phyloP scores from a whole-genome alignment of 2,888 invertebrate species.

The Idaea straminata region DNA sequence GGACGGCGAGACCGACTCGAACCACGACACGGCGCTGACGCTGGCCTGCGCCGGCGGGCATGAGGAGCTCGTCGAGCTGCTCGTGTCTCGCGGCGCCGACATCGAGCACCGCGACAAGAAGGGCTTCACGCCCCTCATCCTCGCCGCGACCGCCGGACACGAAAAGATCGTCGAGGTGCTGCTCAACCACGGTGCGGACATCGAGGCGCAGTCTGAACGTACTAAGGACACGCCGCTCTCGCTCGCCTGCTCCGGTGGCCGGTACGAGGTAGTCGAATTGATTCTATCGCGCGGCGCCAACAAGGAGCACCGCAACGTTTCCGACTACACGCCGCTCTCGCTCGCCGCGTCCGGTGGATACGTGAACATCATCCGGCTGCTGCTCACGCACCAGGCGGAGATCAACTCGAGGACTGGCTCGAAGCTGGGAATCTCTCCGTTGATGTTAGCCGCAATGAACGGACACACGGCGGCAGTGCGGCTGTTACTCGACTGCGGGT shows the following conservation, averaged over 20 bases:
- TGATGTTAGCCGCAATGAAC: conserved; percentile 99
- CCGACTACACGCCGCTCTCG: conserved; percentile 99
- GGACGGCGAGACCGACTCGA: conserved; percentile 98
- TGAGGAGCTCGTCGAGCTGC: conserved; percentile 95
- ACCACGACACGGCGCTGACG: conserved; percentile 98
- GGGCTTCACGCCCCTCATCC: conserved; percentile 97
- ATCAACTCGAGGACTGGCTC: conserved; percentile 98
- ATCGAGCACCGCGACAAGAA: conserved; percentile 99
- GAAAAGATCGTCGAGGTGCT: conserved; percentile 93
- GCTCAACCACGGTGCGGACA: conserved; percentile 95
- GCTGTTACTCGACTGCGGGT: conserved; percentile 96
- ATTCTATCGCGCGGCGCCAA: conserved; percentile 94
- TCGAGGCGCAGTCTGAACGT: conserved; percentile 99
- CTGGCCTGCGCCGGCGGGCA: conserved; percentile 98
- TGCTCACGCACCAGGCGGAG: conserved; percentile 96
- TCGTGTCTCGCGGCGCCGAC: conserved; percentile 95
- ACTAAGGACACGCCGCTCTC: conserved; percentile 99
- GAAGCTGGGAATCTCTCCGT: conserved; percentile 98
- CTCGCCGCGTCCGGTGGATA: conserved; percentile 99
- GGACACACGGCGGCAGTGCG: conserved; percentile 94
- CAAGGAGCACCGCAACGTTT: conserved; percentile 98
- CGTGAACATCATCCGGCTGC: conserved; percentile 97
- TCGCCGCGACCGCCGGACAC: conserved; percentile 96
- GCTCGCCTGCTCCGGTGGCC: conserved; percentile 97
- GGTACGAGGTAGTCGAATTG: conserved; percentile 96